Conservation (phyloP, 2,113 vertebrate species). For the Corythornis madagascariensis region DNA sequence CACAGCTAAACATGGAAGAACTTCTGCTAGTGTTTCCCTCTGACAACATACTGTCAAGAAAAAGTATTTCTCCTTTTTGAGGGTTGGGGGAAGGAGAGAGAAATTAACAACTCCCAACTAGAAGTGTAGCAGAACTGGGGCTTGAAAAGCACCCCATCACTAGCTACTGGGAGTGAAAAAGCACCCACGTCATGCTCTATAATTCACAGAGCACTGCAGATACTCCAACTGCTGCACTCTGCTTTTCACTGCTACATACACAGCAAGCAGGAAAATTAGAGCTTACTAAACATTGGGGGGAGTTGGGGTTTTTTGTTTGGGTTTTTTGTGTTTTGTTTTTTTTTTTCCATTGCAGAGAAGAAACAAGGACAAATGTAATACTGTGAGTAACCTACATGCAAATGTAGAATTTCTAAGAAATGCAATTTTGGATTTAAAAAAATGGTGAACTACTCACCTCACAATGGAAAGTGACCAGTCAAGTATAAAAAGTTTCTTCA, state of each 20-base stretch:
- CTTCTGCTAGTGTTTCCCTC: not conserved
- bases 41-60: not conserved
- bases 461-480: not conserved
- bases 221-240: conserved; percentile 9
- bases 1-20: not conserved
- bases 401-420: not conserved
- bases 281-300: not conserved
- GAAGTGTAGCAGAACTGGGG: not conserved
- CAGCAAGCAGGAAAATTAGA: not conserved
- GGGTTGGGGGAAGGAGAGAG: not conserved
- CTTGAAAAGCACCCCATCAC: not conserved
- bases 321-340: not conserved
- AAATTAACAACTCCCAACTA: not conserved
- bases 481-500: not conserved
- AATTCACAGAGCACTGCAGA: not conserved
- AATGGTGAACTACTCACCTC: not conserved
- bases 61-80: not conserved
- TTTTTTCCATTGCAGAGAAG: not conserved
- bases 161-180: not conserved
- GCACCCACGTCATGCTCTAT: not conserved
- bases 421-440: not conserved
- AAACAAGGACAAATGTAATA: not conserved
- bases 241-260: not conserved
- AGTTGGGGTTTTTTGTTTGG: not conserved
- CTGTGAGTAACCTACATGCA: not conserved